A percentile compares a stretch with the other conserved stretches of the same genome.
Evolutionary conservation across 2,888 invertebrate genomes (phyloP).

Genomic region (Latrodectus elegans): DNA sequence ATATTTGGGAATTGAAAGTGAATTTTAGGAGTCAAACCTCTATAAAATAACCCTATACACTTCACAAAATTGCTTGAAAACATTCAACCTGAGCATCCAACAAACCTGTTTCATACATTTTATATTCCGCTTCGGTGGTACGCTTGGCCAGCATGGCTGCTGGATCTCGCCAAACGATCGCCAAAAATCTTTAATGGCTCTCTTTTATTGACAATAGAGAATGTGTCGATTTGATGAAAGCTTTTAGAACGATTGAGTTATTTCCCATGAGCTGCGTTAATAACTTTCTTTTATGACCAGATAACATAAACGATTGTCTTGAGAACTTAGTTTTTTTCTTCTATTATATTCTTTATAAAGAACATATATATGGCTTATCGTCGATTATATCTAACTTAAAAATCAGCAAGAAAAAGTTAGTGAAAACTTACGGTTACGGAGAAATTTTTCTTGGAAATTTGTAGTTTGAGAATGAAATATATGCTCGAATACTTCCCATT

Average conservation of each 20-base stretch:
- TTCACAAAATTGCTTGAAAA: conserved; percentile 64
- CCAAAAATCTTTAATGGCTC: conserved; percentile 49
- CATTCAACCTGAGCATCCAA: conserved; percentile 30
- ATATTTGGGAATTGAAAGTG: conserved; percentile 55
- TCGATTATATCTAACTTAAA: too few relatives aligned
- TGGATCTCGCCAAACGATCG: conserved; percentile 42
- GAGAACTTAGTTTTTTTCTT: conserved; percentile 21
- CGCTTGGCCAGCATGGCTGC: conserved; percentile 30
- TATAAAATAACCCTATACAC: conserved; percentile 68
- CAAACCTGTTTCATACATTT: conserved; percentile 60
- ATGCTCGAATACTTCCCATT: too few relatives aligned
- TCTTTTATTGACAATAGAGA: conserved; percentile 39
- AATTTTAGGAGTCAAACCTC: conserved; percentile 62
- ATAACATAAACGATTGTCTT: conserved; percentile 29
- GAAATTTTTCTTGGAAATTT: too few relatives aligned
- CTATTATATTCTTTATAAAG: background rate
- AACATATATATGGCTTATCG: too few relatives aligned
- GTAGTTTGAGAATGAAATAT: too few relatives aligned
- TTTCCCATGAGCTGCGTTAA: conserved; percentile 45
- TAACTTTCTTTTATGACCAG: conserved; percentile 55
- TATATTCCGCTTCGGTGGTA: conserved; percentile 44
- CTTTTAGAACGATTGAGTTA: conserved; percentile 54
- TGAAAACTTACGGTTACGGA: too few relatives aligned
- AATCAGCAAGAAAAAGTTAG: too few relatives aligned
- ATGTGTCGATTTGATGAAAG: conserved; percentile 64